Conservation (phyloP, 2,113 vertebrate species). For the Pipra filicauda region DNA sequence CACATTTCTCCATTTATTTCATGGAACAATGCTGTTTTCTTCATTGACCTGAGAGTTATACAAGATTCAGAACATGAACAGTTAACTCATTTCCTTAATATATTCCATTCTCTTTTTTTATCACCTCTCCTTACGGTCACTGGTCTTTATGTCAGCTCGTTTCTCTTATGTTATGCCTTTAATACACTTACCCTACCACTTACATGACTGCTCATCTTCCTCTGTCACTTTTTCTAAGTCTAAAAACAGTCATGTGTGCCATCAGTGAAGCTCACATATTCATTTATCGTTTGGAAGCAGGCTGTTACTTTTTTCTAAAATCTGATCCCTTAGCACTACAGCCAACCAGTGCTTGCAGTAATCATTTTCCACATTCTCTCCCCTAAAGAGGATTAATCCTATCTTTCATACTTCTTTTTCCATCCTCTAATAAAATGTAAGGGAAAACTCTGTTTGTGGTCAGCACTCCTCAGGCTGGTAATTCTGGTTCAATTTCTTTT, state of each 20-base stretch:
- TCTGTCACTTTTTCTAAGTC: slow-evolving; percentile 58
- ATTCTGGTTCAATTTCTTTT: background rate
- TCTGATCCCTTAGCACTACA: slow-evolving; percentile 15
- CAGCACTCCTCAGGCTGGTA: background rate
- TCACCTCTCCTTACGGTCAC: slow-evolving; percentile 58
- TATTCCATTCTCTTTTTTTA: slow-evolving; percentile 29
- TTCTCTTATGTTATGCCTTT: slow-evolving; percentile 53
- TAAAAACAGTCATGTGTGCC: slow-evolving; percentile 44
- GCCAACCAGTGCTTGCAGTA: background rate
- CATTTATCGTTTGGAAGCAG: slow-evolving; percentile 61
- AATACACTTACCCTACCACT: slow-evolving; percentile 58
- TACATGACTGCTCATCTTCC: slow-evolving; percentile 56
- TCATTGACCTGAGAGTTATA: background rate
- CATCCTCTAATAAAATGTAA: slow-evolving; percentile 9
- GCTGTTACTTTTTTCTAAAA: slow-evolving; percentile 27
- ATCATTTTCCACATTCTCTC: slow-evolving; percentile 3
- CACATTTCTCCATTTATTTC: background rate
- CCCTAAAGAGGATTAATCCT: slow-evolving; percentile 56
- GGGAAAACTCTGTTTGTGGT: background rate
- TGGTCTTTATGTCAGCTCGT: slow-evolving; percentile 54
- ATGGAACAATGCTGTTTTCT: background rate
- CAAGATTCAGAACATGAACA: background rate
- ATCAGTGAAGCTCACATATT: slow-evolving; percentile 41
- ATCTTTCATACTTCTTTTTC: slow-evolving; percentile 36
- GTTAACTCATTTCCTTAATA: slow-evolving; percentile 54